Evolutionary conservation across 2,113 vertebrate genomes (phyloP), one percentile per base, ranked within the genome.

Genomic region (Syrmaticus mikado): DNA sequence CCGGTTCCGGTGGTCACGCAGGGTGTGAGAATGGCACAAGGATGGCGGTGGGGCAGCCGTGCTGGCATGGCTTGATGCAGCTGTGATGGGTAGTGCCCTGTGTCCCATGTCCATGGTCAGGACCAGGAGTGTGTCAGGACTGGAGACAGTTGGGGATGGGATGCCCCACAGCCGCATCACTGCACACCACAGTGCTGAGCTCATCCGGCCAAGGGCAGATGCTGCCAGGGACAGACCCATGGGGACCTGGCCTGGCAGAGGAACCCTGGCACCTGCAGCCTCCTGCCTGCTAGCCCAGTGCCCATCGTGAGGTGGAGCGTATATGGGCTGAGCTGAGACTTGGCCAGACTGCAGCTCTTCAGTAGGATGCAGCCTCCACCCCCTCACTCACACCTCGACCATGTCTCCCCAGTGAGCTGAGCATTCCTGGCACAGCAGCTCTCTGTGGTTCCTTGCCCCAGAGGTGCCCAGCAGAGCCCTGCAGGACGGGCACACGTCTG

Each of bases 161-260:
- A 55, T 60, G 76, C 45, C 18, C 53, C 55, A 15, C 18, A 24
- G 58, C 50, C 4, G 0, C 46, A 36, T 40, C 5, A 5, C n/a
- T 1, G 4, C 36, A 8, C 16, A 0, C 0, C 28, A 21, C 28
- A 14, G n/a, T 2, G 2, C 53, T 40, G 52, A 77, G 60, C 21
- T 79, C 1, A 4, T 50, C 27, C 3, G 4, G 41, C 46, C 1
- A 3, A 87, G 24, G 50, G 18, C 22, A 5, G 13, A 14, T 19
- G 61, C 13, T 17, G 6, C 43, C 38, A 24, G 43, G 62, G 25
- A 7, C 53, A 34, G 58, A 76, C 10, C 21, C 0, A 0, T 0
- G 1, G 45, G 18, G n/a, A 8, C 1, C 0, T 45, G 9, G 4
- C 43, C 0, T 1, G 71, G 20, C 46, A 67, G 34, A 46, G 13